A percentile compares a stretch with the other conserved stretches of the same genome.
Conservation (phyloP, 2,113 vertebrate species). For the Amia ocellicauda region DNA sequence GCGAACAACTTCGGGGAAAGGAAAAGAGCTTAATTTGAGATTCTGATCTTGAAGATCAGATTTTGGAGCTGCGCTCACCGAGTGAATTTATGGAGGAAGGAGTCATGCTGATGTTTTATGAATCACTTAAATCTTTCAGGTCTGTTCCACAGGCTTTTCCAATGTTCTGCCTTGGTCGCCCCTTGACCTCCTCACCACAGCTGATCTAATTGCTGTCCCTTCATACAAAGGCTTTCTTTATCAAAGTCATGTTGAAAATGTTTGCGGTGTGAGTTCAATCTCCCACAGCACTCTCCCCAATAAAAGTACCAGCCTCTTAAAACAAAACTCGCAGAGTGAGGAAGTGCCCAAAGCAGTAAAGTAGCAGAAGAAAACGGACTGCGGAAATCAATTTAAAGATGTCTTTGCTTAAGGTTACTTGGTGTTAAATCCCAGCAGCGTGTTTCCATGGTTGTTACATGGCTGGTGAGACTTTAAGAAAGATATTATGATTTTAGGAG, state of each 20-base stretch:
- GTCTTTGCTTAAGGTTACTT: constrained; percentile 47
- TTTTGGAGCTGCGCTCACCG: constrained; percentile 29
- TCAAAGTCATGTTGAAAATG: constrained; percentile 41
- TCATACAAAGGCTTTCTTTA: constrained; percentile 50
- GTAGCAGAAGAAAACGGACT: constrained; percentile 47
- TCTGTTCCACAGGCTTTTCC: neutral
- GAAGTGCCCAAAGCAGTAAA: constrained; percentile 50
- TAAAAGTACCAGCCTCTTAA: constrained; percentile 38
- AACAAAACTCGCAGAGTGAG: constrained; percentile 32
- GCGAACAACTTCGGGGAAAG: constrained; percentile 30
- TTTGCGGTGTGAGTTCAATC: constrained; percentile 40
- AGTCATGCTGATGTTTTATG: neutral
- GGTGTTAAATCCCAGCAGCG: constrained; percentile 41
- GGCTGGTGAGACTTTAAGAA: neutral
- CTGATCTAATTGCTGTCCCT: constrained; percentile 43
- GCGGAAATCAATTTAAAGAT: constrained; percentile 47
- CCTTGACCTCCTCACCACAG: constrained; percentile 45
- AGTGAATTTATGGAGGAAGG: constrained; percentile 12
- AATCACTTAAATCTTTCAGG: neutral
- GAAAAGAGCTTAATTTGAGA: constrained; percentile 49
- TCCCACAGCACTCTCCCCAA: constrained; percentile 12
- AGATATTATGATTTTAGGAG: neutral
- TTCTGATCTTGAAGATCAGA: constrained; percentile 52
- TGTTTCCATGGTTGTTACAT: neutral
- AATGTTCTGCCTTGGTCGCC: constrained; percentile 23